These are phyloP conservation scores for Avahi laniger DNA, from an alignment of 2,797 vertebrate genomes.

Conservation along the genomic window DNA sequence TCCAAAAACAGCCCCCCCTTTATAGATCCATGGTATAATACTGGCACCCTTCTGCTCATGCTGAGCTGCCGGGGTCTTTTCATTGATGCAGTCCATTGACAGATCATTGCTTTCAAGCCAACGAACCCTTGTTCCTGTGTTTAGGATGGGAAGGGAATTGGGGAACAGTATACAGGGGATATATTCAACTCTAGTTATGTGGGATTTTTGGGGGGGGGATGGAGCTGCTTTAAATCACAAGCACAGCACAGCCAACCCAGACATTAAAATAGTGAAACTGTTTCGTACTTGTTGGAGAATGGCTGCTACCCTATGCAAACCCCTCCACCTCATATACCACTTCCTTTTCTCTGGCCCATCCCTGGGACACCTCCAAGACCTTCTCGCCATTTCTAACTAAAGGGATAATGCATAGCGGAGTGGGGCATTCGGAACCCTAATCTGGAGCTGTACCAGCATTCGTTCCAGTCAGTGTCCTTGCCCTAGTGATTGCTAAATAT, in stretches of 20 bases:
- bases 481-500: background rate
- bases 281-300: background rate
- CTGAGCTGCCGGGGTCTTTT: background rate
- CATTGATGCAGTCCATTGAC: background rate
- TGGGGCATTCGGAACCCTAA: background rate
- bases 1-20: conserved; percentile 41
- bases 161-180: background rate
- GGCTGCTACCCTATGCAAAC: accelerated
- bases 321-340: accelerated
- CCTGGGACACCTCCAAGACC: background rate
- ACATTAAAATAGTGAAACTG: background rate
- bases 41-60: background rate
- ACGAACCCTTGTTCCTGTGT: background rate
- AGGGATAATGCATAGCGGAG: background rate
- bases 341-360: background rate
- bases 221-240: background rate
- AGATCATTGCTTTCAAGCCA: background rate
- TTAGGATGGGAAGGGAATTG: background rate
- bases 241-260: background rate
- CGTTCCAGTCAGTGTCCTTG: background rate
- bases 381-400: background rate
- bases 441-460: background rate
- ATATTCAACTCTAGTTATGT: background rate
- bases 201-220: background rate
- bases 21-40: background rate